Evolutionary conservation across 2,797 vertebrate genomes (phyloP).

Genomic region (Eutrigla gurnardus): DNA sequence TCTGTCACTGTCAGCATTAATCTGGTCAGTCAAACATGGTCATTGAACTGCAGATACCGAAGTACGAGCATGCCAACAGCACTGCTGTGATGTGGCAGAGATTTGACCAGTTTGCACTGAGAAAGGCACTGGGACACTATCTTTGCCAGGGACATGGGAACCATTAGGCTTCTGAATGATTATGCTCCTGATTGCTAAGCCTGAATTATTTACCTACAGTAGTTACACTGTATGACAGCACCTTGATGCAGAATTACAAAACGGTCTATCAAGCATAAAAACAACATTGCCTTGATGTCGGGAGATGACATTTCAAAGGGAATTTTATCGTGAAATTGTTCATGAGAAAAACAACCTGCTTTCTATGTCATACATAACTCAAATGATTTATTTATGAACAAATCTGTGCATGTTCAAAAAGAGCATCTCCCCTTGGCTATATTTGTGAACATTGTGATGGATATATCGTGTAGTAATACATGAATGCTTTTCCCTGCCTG

Average conservation of each 20-base stretch:
- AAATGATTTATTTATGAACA: conserved; percentile 12
- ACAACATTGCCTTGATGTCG: conserved; percentile 1
- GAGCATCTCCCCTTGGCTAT: not conserved
- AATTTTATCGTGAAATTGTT: not conserved
- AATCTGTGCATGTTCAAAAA: conserved; percentile 17
- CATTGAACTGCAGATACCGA: conserved; percentile 36
- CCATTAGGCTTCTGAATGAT: conserved; percentile 15
- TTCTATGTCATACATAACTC: not conserved
- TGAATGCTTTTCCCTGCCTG: conserved; percentile 1
- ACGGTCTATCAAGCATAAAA: not conserved
- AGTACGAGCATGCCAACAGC: conserved; percentile 11
- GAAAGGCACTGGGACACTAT: conserved; percentile 1
- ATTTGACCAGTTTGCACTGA: conserved; percentile 37
- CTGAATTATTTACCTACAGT: conserved; percentile 36
- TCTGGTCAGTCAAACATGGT: conserved; percentile 31
- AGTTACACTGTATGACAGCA: not conserved
- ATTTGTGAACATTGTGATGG: not conserved
- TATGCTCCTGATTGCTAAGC: conserved; percentile 19
- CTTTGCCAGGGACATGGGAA: conserved; percentile 10
- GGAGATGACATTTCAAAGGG: not conserved
- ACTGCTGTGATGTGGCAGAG: conserved; percentile 15
- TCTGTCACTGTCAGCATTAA: conserved; percentile 38
- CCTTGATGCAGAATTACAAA: conserved; percentile 4
- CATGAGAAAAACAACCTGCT: not conserved
- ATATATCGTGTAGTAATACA: not conserved